phyloP scores from a whole-genome alignment of 2,888 invertebrate species.

The Lacanobia oleracea region DNA sequence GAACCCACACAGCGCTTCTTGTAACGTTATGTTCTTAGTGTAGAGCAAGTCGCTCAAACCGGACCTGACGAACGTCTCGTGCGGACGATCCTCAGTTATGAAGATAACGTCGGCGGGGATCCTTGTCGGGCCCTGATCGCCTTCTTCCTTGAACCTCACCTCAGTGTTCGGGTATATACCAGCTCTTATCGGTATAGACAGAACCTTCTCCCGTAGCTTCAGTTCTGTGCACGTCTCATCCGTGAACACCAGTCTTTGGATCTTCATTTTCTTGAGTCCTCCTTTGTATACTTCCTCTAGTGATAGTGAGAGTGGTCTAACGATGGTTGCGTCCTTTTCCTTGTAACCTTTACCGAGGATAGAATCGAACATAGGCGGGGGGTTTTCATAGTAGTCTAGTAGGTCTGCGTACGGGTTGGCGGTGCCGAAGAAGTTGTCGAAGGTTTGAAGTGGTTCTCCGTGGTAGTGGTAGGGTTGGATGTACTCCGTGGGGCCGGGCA shows the following conservation, averaged over 20 bases:
- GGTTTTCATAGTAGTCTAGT: conserved; percentile 92
- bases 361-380: conserved; percentile 91
- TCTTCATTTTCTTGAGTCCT: conserved; percentile 96
- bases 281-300: conserved; percentile 92
- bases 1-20: conserved; percentile 93
- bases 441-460: conserved; percentile 94
- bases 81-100: conserved; percentile 93
- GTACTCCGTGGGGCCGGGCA: conserved; percentile 92
- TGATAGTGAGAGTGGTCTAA: conserved; percentile 87
- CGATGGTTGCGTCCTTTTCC: conserved; percentile 89
- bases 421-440: conserved; percentile 95
- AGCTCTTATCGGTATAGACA: conserved; percentile 94
- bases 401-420: conserved; percentile 95
- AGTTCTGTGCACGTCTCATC: conserved; percentile 91
- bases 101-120: conserved; percentile 95
- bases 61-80: conserved; percentile 92
- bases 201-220: conserved; percentile 93
- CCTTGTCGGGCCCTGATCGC: conserved; percentile 94
- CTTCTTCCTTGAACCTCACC: conserved; percentile 94
- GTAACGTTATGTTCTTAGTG: conserved; percentile 90
- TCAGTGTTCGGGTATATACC: conserved; percentile 94
- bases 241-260: conserved; percentile 93
- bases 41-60: conserved; percentile 92
- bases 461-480: conserved; percentile 95
- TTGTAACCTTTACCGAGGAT: conserved; percentile 91